Evolutionary conservation across 2,888 invertebrate genomes (phyloP).

Genomic region (Theretra japonica): DNA sequence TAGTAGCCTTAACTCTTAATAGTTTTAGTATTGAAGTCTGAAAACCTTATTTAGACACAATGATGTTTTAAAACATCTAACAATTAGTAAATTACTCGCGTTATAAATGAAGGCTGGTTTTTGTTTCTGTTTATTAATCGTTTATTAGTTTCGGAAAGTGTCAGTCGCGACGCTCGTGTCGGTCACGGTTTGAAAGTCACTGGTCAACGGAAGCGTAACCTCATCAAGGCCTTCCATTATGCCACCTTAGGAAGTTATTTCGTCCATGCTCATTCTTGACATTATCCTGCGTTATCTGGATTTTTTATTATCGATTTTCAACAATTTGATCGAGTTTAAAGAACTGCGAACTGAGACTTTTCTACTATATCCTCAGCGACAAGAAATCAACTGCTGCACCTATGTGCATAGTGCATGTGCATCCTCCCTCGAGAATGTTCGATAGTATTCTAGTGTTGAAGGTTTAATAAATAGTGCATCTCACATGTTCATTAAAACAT

Average conservation of each 20-base stretch:
- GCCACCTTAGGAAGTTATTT: slow-evolving; percentile 28
- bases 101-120: neutral
- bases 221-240: slow-evolving; percentile 52
- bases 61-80: neutral
- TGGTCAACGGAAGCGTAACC: slow-evolving; percentile 33
- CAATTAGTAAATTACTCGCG: neutral
- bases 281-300: neutral
- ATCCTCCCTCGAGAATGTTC: too few species aligned
- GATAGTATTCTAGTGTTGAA: too few species aligned
- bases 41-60: too few species aligned
- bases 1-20: too few species aligned
- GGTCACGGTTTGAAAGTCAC: slow-evolving; percentile 32
- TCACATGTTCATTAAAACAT: too few species aligned
- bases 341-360: too few species aligned
- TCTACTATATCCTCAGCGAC: too few species aligned
- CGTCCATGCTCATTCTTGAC: neutral
- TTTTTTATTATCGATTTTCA: neutral
- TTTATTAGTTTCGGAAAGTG: neutral
- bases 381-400: too few species aligned
- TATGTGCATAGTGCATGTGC: too few species aligned
- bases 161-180: neutral
- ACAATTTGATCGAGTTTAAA: too few species aligned
- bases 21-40: too few species aligned
- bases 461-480: too few species aligned
- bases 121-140: neutral